These are phyloP conservation scores for Trididemnum miniatum DNA, from an alignment of 23 tunicate species.

Conservation along the genomic window DNA sequence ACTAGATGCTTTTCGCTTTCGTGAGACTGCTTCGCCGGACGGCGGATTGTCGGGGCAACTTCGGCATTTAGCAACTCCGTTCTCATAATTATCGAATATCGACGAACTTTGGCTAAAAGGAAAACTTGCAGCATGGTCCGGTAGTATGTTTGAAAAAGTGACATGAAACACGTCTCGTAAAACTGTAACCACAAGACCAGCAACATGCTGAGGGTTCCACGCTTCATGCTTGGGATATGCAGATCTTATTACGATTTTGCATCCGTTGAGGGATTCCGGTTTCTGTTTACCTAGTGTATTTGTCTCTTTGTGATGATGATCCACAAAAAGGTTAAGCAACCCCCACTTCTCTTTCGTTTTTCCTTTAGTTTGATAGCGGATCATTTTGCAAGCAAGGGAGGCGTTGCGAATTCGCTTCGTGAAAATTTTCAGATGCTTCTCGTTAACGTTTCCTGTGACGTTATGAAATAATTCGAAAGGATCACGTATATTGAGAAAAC, in stretches of 20 bases:
- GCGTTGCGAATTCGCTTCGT: slow-evolving; percentile 59
- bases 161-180: slow-evolving; percentile 54
- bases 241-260: background rate
- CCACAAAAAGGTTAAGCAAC: slow-evolving; percentile 56
- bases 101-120: background rate
- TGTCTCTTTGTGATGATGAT: slow-evolving; percentile 60
- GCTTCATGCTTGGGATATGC: background rate
- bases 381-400: slow-evolving; percentile 54
- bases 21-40: background rate
- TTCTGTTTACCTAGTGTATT: background rate
- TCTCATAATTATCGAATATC: background rate
- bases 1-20: slow-evolving; percentile 31
- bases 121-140: no score
- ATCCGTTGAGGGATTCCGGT: background rate
- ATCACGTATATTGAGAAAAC: slow-evolving; percentile 68
- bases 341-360: slow-evolving; percentile 48
- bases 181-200: slow-evolving; percentile 32
- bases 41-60: background rate
- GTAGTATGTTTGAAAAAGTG: slow-evolving; percentile 2
- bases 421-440: slow-evolving; percentile 59
- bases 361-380: slow-evolving; percentile 27
- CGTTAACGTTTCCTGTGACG: slow-evolving; percentile 82
- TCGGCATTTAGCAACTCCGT: background rate
- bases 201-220: background rate
- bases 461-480: slow-evolving; percentile 85